A percentile compares a stretch with the other conserved stretches of the same genome.
Conservation (phyloP, 2,797 vertebrate genomes). For the Loriculus beryllinus region DNA sequence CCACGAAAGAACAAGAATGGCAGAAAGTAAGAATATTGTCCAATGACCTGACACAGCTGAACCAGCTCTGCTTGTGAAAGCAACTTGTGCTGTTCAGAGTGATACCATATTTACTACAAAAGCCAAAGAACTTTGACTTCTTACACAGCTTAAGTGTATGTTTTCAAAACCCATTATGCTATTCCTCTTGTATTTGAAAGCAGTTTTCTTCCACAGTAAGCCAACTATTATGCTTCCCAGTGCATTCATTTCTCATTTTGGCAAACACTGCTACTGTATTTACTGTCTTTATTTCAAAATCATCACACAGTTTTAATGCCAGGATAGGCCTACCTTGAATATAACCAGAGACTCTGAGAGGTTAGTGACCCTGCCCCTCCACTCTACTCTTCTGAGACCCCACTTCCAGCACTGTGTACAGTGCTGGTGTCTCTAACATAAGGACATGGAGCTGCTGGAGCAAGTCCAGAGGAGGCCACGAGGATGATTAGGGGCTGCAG, state of each 20-base stretch:
- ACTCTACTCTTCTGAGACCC: background rate
- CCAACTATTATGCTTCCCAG: background rate
- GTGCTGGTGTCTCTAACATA: background rate
- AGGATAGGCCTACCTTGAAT: background rate
- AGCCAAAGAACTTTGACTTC: background rate
- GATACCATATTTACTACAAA: background rate
- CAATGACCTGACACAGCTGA: background rate
- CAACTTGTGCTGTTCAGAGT: background rate
- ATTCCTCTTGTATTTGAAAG: background rate
- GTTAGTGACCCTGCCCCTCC: background rate
- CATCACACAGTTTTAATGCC: background rate
- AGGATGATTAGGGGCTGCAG: background rate
- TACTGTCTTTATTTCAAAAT: background rate
- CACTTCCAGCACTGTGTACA: background rate
- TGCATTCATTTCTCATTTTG: background rate
- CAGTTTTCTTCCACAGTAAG: background rate
- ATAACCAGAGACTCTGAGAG: background rate
- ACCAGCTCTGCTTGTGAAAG: background rate
- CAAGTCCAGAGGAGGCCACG: background rate
- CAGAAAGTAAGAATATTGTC: rapidly evolving
- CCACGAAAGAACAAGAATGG: background rate
- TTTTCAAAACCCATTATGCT: background rate
- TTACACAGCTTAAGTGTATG: background rate
- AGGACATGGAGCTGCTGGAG: background rate
- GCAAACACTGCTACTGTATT: background rate